Percentiles rank a stretch among this genome's conserved stretches.
Evolutionary conservation across 2,888 invertebrate species (phyloP).

Genomic region (Gymnocheta viridis): DNA sequence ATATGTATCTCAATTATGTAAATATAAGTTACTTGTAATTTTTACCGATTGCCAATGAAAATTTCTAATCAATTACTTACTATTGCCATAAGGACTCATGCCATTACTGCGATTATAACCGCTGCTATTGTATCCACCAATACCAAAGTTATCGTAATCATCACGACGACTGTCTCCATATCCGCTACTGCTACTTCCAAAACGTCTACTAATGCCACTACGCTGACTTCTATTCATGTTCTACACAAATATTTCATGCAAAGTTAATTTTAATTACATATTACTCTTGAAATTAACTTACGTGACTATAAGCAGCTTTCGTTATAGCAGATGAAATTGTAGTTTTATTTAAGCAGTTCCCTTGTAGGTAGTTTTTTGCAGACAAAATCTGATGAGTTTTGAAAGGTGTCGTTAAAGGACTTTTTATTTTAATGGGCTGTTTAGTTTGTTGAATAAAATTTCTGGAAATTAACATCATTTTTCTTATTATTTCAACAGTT

Average conservation of each 20-base stretch:
- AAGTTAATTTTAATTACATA: not conserved
- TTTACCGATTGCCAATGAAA: not conserved
- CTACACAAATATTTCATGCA: conserved; percentile 62
- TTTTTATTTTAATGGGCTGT: conserved; percentile 68
- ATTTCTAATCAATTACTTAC: conserved; percentile 71
- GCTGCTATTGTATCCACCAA: conserved; percentile 68
- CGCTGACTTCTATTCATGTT: conserved; percentile 78
- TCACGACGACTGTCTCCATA: conserved; percentile 68
- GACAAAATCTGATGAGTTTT: conserved; percentile 17
- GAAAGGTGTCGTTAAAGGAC: conserved; percentile 32
- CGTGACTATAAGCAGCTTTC: conserved; percentile 72
- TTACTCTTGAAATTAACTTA: conserved; percentile 72
- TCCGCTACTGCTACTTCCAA: conserved; percentile 48
- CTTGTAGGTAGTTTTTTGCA: conserved; percentile 40
- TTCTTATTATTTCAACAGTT: conserved; percentile 41
- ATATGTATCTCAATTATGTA: too few species aligned
- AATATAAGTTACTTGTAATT: too few species aligned
- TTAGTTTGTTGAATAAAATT: conserved; percentile 72
- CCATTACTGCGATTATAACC: conserved; percentile 73
- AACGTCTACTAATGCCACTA: conserved; percentile 68
- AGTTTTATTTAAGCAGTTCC: conserved; percentile 4
- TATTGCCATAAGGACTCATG: conserved; percentile 74
- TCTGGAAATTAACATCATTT: conserved; percentile 77
- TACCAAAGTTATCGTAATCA: conserved; percentile 63
- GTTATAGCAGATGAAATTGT: conserved; percentile 32